Evolutionary conservation across 2,797 vertebrate genomes (phyloP), one percentile per base, ranked within the genome.

Genomic region (Scarus forsteni): DNA sequence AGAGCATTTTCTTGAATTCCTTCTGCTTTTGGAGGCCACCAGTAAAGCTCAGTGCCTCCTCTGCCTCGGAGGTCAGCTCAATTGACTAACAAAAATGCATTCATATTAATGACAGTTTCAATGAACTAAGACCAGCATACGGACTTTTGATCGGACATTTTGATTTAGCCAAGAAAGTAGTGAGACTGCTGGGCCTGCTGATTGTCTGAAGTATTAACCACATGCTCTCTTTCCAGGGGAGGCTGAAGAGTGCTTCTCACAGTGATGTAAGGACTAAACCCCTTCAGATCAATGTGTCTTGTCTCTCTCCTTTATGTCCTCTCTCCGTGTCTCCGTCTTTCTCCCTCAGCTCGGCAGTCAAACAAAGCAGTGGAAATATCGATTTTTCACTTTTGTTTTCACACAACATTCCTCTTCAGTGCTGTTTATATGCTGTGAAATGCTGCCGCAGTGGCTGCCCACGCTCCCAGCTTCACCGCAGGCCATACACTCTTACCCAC

Each of bases 241-340:
- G 97, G 95, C 96, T 96, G 97, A 99, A 98, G 97, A 94, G 94
- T 94, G 96, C 96, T 95, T 97, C 97, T 97, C 98, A 99, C 96
- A 97, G 97, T 94, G 98, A 99, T 97, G 97, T 99, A 98, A 98
- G 98, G 90, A 94, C 83, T 92, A 93, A 92, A 93, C 83, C 84
- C 85, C 87, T 92, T 84, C 43, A 93, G 93, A 92, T 97, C 89
- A 90, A 91, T 95, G 92, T 96, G 90, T 95, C 93, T 89, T 86
- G 93, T 95, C 92, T 90, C 75, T 88, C 86, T 91, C 80, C 83
- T 90, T 70, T 85, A 43, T 88, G 83, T 92, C 83, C 74, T 62
- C 65, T 89, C 77, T 89, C 45, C 76, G 68, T 92, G 86, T 93
- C 72, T 80, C 52, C 62, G 80, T 92, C 85, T 89, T 77, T 92